Evolutionary conservation across 1,140 invertebrate genomes (phyloP).

Genomic region (Mycetomoellerius zeteki): DNA sequence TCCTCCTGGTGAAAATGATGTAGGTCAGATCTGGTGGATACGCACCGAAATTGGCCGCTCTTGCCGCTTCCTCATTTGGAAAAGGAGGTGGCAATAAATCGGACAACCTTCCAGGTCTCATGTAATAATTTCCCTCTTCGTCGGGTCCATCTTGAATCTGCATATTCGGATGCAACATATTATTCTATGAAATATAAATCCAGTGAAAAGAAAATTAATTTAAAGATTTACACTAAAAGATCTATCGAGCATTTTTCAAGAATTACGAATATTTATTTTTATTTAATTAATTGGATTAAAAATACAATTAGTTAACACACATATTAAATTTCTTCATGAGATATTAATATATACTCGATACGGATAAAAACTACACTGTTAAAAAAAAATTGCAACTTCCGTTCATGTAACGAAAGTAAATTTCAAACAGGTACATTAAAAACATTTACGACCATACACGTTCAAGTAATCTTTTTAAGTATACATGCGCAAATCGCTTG

Average conservation of each 20-base stretch:
- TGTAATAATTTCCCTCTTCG: slow-evolving; percentile 95
- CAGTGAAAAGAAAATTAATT: background rate
- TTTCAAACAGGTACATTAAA: too few species aligned
- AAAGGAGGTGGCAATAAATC: slow-evolving; percentile 96
- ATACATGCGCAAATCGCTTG: too few species aligned
- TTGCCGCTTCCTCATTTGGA: slow-evolving; percentile 95
- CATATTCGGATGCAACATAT: background rate
- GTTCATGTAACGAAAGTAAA: too few species aligned
- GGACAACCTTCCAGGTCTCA: slow-evolving; percentile 96
- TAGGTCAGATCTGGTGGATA: slow-evolving; percentile 97
- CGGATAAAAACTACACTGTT: background rate
- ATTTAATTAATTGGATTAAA: background rate
- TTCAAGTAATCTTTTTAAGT: too few species aligned
- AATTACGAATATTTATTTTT: background rate
- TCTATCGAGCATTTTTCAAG: background rate
- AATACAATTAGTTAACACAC: background rate
- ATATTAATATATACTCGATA: background rate
- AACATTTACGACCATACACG: too few species aligned
- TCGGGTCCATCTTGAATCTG: slow-evolving; percentile 97
- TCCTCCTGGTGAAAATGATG: slow-evolving; percentile 94
- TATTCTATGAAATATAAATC: background rate
- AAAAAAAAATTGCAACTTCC: too few species aligned
- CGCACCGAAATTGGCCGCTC: slow-evolving; percentile 96
- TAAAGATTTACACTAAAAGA: background rate
- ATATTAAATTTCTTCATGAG: background rate